Base-by-base conservation (phyloP, 2,888 invertebrate species). In the Mythimna pallens region DNA sequence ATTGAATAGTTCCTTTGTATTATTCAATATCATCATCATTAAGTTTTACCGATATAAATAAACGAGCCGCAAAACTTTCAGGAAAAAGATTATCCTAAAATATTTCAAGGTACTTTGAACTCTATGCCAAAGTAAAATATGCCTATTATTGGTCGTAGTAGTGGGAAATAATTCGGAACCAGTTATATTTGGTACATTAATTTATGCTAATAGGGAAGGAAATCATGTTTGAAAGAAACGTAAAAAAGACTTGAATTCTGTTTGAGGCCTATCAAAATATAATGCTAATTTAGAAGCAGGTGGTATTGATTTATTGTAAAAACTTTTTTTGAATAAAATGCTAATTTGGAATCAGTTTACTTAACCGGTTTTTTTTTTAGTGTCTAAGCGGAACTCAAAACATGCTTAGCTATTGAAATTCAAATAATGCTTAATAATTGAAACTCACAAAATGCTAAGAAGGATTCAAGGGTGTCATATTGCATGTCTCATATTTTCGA, bases 161-260 rank as follows among this genome's bases (percentile, higher is more conserved):
- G 20, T 36, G 34, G 2, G 43, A 43, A 40, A 25, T 34, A 43
- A 58, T 52, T 52, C 68, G 43, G 3, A 52, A 52, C 34, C 17
- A 36, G 40, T 52, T 57, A 43, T 76, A 12, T n/a, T 30, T 9
- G 7, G 1, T 43, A 34, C 17, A 50, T 55, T 57, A 57, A 75
- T 36, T 25, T 43, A 43, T 43, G 36, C 17, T 59, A 64, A 72
- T 47, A 36, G 20, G 63, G 36, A 64, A 64, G 58, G 58, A 55
- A 79, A 78, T 78, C 22, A 25, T 34, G 20, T 12, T 20, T 8
- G 6, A 14, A 10, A 20, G 17, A 9, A 12, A 43, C 14, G 9
- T 22, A 20, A 34, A 34, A 72, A n/a, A 20, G 10, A 36, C 17
- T 4, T 12, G 43, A 1, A n/a, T 4, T 2, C 14, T 20, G 9